These are phyloP conservation scores for Phragmatobia fuliginosa DNA, from an alignment of 2,888 invertebrate genomes.

Conservation along the genomic window DNA sequence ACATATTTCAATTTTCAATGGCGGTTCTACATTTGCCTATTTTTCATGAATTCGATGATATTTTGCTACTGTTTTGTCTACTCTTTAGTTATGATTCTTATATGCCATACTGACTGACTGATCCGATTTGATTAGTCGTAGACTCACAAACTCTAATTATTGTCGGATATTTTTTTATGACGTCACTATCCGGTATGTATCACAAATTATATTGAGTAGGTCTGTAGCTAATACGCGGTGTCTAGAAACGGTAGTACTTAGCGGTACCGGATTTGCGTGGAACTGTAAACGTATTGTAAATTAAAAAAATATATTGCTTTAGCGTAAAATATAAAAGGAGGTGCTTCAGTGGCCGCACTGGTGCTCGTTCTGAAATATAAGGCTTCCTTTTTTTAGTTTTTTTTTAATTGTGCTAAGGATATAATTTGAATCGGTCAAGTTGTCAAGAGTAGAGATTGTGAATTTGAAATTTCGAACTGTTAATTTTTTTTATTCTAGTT, in stretches of 20 bases:
- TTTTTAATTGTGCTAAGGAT: constrained; percentile 25
- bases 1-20: no score
- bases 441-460: constrained; percentile 25
- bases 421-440: constrained; percentile 42
- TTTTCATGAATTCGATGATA: not conserved
- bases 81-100: not conserved
- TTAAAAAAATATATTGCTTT: constrained; percentile 49
- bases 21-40: no score
- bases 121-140: not conserved
- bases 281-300: constrained; percentile 32
- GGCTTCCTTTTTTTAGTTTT: constrained; percentile 64
- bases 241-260: constrained; percentile 3
- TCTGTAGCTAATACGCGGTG: constrained; percentile 14
- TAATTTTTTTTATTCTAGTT: not conserved
- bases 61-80: not conserved
- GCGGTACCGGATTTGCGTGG: no score
- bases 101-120: no score
- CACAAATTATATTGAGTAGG: constrained; percentile 20
- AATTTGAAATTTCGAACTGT: constrained; percentile 21
- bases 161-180: constrained; percentile 10
- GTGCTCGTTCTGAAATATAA: constrained; percentile 67
- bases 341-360: constrained; percentile 74
- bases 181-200: not conserved
- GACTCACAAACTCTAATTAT: not conserved
- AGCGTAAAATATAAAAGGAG: constrained; percentile 50